These are phyloP conservation scores for Salpingus planirostris DNA, from an alignment of 2,888 invertebrate species.

Conservation along the genomic window DNA sequence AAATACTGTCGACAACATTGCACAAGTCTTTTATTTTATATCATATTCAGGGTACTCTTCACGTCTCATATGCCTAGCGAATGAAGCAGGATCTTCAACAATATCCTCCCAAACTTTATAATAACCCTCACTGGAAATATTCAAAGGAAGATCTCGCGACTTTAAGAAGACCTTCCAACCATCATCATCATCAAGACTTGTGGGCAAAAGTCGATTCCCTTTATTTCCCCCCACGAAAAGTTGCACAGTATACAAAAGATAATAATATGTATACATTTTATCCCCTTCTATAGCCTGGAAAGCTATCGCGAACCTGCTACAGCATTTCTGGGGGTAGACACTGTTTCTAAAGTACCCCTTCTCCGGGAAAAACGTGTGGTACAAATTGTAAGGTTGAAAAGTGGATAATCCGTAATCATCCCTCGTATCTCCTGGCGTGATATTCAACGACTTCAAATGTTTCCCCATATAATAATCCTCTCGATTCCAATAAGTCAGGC, in stretches of 20 bases:
- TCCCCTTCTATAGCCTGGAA: slow-evolving; percentile 45
- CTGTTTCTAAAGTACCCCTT: slow-evolving; percentile 44
- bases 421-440: slow-evolving; percentile 45
- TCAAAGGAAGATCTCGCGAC: slow-evolving; percentile 37
- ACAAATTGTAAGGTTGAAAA: slow-evolving; percentile 46
- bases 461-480: slow-evolving; percentile 52
- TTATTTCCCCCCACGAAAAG: slow-evolving; percentile 39
- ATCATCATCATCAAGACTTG: slow-evolving; percentile 39
- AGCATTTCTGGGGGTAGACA: slow-evolving; percentile 45
- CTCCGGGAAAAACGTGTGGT: slow-evolving; percentile 38
- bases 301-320: slow-evolving; percentile 44
- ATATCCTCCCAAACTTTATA: slow-evolving; percentile 43
- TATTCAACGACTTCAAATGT: slow-evolving; percentile 43
- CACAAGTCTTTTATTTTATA: no score
- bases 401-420: slow-evolving; percentile 43
- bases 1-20: no score
- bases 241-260: slow-evolving; percentile 46
- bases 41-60: slow-evolving; percentile 16
- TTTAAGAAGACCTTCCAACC: slow-evolving; percentile 44
- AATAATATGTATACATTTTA: slow-evolving; percentile 46
- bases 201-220: slow-evolving; percentile 39
- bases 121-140: slow-evolving; percentile 42
- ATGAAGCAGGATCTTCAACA: slow-evolving; percentile 33
- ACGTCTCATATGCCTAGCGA: slow-evolving; percentile 27
- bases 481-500: slow-evolving; percentile 46